These are phyloP conservation scores for Chaitophorus viminalis DNA, from an alignment of 2,888 invertebrate species.

Conservation along the genomic window DNA sequence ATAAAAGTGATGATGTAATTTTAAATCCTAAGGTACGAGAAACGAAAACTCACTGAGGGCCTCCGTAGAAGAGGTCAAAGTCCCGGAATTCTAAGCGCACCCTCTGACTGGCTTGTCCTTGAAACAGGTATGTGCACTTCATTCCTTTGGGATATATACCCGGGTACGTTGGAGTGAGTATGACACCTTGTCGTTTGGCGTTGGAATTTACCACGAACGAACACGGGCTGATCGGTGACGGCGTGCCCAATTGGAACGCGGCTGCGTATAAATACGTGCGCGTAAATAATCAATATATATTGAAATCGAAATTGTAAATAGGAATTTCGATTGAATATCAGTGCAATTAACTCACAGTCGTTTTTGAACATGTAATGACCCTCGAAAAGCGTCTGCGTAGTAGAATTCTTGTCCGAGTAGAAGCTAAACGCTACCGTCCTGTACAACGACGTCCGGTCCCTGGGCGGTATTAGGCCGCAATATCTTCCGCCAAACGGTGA, in stretches of 20 bases:
- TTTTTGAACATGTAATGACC: constrained; percentile 93
- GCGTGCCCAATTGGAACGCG: constrained; percentile 92
- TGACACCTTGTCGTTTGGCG: constrained; percentile 80
- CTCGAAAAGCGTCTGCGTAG: constrained; percentile 83
- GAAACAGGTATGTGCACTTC: constrained; percentile 91
- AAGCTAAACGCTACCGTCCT: constrained; percentile 93
- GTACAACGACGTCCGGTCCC: constrained; percentile 89
- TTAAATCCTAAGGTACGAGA: neutral
- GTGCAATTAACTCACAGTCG: constrained; percentile 78
- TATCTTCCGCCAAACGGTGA: constrained; percentile 95
- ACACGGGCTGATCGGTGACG: constrained; percentile 86
- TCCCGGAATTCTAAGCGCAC: constrained; percentile 96
- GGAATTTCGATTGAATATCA: neutral
- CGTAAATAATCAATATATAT: no score
- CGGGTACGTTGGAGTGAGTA: constrained; percentile 97
- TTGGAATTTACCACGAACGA: constrained; percentile 85
- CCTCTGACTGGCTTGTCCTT: constrained; percentile 88
- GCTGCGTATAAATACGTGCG: constrained; percentile 70
- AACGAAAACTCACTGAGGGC: constrained; percentile 86
- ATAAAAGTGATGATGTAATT: constrained; percentile 8
- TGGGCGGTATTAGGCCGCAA: constrained; percentile 92
- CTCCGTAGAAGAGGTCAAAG: constrained; percentile 98
- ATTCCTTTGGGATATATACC: constrained; percentile 98
- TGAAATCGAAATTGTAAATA: constrained; percentile 63
- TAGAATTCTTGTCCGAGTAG: constrained; percentile 89